Evolutionary conservation across 1,140 invertebrate species (phyloP).

Genomic region (Semibalanus balanoides): DNA sequence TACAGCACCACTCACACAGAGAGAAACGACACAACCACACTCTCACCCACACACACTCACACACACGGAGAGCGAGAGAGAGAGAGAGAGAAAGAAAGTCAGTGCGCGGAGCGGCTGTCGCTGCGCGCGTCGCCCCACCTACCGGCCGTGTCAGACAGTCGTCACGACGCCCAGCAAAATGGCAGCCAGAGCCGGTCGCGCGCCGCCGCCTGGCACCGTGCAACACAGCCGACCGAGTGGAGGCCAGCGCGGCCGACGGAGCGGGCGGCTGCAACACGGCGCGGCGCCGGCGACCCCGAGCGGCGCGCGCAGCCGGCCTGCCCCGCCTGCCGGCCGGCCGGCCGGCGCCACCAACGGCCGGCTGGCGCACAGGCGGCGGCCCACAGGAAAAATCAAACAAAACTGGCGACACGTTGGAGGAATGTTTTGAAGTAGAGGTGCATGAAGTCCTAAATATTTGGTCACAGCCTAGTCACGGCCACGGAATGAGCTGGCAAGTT

Average conservation of each 20-base stretch:
- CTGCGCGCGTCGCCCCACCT: neutral
- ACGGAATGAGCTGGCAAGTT: no score
- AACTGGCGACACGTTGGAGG: no score
- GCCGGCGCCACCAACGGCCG: no score
- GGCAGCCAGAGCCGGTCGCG: neutral
- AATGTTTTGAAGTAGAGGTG: no score
- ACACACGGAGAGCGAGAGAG: neutral
- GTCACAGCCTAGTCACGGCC: no score
- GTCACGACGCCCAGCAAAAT: neutral
- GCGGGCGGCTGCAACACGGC: slow-evolving; percentile 12
- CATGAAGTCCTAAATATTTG: no score
- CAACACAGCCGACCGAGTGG: neutral
- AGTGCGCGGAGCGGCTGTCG: no score
- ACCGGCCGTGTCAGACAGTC: neutral
- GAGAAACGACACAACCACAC: neutral
- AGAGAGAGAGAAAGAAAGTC: no score
- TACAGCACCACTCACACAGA: no score
- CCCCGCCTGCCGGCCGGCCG: slow-evolving; percentile 6
- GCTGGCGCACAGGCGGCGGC: no score
- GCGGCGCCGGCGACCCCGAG: slow-evolving; percentile 8
- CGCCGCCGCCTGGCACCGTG: neutral
- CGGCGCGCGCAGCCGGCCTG: slow-evolving; percentile 9
- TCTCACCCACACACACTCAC: neutral
- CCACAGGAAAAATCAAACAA: no score
- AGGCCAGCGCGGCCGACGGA: neutral